Evolutionary conservation across 2,888 invertebrate species (phyloP).

Genomic region (Adelognathus sp.): DNA sequence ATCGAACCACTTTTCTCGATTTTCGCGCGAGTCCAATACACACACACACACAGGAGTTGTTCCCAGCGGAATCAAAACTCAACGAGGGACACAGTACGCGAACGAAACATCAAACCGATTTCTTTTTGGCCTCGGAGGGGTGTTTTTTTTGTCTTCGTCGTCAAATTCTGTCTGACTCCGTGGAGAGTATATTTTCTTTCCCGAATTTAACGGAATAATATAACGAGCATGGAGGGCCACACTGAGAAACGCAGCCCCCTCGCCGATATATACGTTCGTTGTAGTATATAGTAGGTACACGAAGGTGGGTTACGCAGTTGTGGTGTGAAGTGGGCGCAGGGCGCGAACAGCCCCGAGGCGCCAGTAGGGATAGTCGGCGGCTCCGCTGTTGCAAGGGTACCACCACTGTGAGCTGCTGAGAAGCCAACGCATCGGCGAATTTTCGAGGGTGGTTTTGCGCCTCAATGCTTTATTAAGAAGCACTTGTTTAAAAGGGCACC

Average conservation of each 20-base stretch:
- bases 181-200: slow-evolving; percentile 62
- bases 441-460: slow-evolving; percentile 80
- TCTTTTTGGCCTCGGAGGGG: slow-evolving; percentile 18
- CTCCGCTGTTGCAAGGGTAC: background rate
- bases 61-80: slow-evolving; percentile 19
- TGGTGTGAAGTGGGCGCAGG: slow-evolving; percentile 42
- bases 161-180: slow-evolving; percentile 11
- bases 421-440: slow-evolving; percentile 70
- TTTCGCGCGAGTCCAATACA: background rate
- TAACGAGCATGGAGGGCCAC: slow-evolving; percentile 57
- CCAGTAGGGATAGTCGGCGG: slow-evolving; percentile 46
- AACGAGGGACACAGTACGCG: slow-evolving; percentile 30
- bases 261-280: slow-evolving; percentile 27
- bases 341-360: slow-evolving; percentile 65
- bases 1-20: background rate
- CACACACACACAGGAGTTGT: background rate
- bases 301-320: slow-evolving; percentile 9
- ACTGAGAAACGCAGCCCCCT: slow-evolving; percentile 36
- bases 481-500: slow-evolving; percentile 80
- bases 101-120: slow-evolving; percentile 41
- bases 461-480: slow-evolving; percentile 81
- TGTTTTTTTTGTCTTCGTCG: slow-evolving; percentile 24
- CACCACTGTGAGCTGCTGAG: slow-evolving; percentile 2
- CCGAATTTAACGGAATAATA: slow-evolving; percentile 73
- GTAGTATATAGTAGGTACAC: slow-evolving; percentile 40